A percentile compares a stretch with the other conserved stretches of the same genome.
Conservation (phyloP, 2,113 vertebrate genomes). For the Holacanthus passer region DNA sequence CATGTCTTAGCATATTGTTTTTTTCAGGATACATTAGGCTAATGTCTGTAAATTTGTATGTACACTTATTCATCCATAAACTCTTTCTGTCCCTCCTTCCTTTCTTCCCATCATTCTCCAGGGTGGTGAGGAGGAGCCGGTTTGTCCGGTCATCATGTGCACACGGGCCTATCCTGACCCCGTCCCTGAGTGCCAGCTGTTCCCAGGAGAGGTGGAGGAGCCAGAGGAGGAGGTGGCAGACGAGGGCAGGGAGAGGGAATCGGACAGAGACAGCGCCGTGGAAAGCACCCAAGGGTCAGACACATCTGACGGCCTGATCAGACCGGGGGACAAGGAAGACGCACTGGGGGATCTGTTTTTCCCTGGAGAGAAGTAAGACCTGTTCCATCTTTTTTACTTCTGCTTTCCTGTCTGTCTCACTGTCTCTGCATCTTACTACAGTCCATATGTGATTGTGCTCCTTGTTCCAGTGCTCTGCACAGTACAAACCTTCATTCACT, state of each 20-base stretch:
- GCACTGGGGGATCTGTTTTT: conserved; percentile 88
- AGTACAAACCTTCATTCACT: not conserved
- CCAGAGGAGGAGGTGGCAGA: conserved; percentile 79
- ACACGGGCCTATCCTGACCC: conserved; percentile 80
- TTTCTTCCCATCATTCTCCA: conserved; percentile 62
- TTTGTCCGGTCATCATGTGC: conserved; percentile 86
- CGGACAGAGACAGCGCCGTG: conserved; percentile 93
- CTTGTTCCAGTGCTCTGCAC: not conserved
- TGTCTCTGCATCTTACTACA: not conserved
- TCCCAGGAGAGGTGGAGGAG: conserved; percentile 83
- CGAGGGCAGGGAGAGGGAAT: conserved; percentile 88
- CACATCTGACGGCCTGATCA: conserved; percentile 81
- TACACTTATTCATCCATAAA: not conserved
- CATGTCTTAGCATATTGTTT: too few species aligned
- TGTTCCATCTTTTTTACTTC: not conserved
- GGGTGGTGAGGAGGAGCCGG: conserved; percentile 82
- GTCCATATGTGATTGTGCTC: not conserved
- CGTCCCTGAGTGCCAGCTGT: conserved; percentile 81
- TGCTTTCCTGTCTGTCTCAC: not conserved
- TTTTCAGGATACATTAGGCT: too few species aligned
- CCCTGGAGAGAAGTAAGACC: conserved; percentile 90
- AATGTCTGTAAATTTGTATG: not conserved
- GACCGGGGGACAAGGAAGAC: conserved; percentile 86
- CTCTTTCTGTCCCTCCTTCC: not conserved
- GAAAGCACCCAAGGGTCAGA: conserved; percentile 90